Base-by-base conservation (phyloP, 2,113 vertebrate species). In the Nycticorax nycticorax region DNA sequence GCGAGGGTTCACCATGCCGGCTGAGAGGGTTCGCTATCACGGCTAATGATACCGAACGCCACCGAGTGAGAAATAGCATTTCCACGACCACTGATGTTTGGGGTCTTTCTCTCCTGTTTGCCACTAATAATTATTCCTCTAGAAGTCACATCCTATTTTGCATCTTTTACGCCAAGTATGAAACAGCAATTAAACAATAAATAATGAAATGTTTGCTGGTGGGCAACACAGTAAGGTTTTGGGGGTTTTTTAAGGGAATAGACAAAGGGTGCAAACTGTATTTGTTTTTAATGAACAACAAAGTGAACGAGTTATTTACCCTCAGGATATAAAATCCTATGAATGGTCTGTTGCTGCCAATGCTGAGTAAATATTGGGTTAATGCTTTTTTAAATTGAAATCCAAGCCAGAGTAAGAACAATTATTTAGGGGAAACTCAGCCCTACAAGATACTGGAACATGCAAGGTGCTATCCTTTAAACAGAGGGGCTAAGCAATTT, bases 181-280 rank as follows among this genome's bases (percentile, higher is more conserved):
- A 88, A 95, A 52, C 39, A 88, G 80, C 85, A 92, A 90, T 95
- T 94, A 88, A 82, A 60, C 89, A 95, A 88, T 92, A 96, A 97
- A 76, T 90, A 96, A 93, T 88, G 82, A 83, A 59, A 74, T 56
- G 45, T 73, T 87, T 3, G 0, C 84, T 89, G 48, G 66, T 86
- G 79, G 57, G 87, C 32, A 75, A 91, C n/a, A 53, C 1, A 64
- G 50, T 21, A 48, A 77, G 92, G 33, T 8, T 59, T 15, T 12
- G 43, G 41, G 9, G 3, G 23, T 45, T 66, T 52, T 93, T 55
- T n/a, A 60, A 68, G 62, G 20, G 32, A 81, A 82, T 4, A 88
- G 73, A 69, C 32, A 63, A 94, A 96, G 62, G 66, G 66, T 5
- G 4, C 73, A 92, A 84, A 92, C 28, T 66, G 28, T 53, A 45